These are phyloP conservation scores for Ericerus pela DNA, from an alignment of 1,140 invertebrate species.

Conservation along the genomic window DNA sequence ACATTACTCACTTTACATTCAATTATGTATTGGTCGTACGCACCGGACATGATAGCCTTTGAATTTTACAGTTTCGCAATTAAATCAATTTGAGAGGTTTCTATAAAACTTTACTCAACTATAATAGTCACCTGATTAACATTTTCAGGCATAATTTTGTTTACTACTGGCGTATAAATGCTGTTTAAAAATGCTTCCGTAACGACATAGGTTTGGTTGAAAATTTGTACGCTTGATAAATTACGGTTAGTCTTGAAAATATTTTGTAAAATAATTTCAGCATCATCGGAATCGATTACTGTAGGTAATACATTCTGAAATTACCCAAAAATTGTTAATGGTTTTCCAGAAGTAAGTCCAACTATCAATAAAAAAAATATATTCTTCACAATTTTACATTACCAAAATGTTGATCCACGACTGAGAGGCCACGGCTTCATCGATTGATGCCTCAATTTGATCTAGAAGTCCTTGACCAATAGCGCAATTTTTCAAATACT, in stretches of 20 bases:
- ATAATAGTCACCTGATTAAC: background rate
- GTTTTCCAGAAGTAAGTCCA: background rate
- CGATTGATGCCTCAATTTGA: constrained; percentile 65
- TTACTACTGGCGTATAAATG: background rate
- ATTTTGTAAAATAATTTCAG: constrained; percentile 49
- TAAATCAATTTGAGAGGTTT: background rate
- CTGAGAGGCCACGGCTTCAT: constrained; percentile 60
- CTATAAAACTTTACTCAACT: background rate
- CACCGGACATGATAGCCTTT: constrained; percentile 25
- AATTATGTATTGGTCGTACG: constrained; percentile 25
- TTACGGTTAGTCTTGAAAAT: constrained; percentile 36
- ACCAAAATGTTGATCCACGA: constrained; percentile 61
- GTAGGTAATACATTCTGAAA: constrained; percentile 55
- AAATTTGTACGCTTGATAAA: background rate
- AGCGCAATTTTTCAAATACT: constrained; percentile 57
- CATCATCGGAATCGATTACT: constrained; percentile 59
- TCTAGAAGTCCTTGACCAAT: constrained; percentile 58
- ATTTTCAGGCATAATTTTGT: background rate
- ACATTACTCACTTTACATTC: constrained; percentile 30
- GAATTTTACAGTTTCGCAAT: background rate
- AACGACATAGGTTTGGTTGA: background rate
- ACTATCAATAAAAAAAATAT: background rate
- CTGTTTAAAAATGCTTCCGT: constrained; percentile 14
- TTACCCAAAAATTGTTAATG: constrained; percentile 13
- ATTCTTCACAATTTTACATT: constrained; percentile 13